phyloP scores from a whole-genome alignment of 2,797 vertebrate genomes.

The Xenops minutus region DNA sequence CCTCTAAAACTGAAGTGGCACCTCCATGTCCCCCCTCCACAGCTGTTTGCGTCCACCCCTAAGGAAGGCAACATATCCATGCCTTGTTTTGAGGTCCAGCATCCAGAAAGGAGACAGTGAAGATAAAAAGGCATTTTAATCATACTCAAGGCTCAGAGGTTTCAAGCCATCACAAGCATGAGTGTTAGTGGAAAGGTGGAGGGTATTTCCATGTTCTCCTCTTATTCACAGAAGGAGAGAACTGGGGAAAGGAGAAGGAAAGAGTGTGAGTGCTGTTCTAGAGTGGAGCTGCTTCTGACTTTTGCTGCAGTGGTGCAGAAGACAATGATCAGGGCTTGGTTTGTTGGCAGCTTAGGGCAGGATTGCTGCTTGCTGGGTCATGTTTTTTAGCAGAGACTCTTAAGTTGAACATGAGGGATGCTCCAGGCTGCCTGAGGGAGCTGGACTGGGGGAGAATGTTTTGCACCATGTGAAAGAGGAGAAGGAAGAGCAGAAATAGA shows the following conservation, averaged over 20 bases:
- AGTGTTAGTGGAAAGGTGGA: neutral
- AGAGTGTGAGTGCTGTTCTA: neutral
- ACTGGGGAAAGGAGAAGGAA: neutral
- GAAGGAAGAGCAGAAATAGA: conserved; percentile 4
- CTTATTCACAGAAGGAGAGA: neutral
- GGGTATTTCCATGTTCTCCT: neutral
- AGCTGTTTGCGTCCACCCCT: neutral
- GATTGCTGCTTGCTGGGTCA: neutral
- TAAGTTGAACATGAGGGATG: neutral
- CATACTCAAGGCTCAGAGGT: neutral
- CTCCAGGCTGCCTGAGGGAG: neutral
- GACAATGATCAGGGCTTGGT: neutral
- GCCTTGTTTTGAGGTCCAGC: neutral
- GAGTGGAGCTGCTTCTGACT: neutral
- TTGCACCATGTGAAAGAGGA: neutral
- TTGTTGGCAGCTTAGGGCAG: neutral
- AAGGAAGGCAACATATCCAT: neutral
- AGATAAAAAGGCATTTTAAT: neutral
- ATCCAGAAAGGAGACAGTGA: neutral
- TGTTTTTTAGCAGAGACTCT: neutral
- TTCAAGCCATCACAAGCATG: neutral
- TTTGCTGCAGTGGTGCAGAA: neutral
- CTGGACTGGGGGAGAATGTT: neutral
- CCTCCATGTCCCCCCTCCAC: neutral
- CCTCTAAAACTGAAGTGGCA: neutral